These are phyloP conservation scores for Scelioninae gen. 1 DNA, from an alignment of 2,888 invertebrate genomes.

Conservation along the genomic window DNA sequence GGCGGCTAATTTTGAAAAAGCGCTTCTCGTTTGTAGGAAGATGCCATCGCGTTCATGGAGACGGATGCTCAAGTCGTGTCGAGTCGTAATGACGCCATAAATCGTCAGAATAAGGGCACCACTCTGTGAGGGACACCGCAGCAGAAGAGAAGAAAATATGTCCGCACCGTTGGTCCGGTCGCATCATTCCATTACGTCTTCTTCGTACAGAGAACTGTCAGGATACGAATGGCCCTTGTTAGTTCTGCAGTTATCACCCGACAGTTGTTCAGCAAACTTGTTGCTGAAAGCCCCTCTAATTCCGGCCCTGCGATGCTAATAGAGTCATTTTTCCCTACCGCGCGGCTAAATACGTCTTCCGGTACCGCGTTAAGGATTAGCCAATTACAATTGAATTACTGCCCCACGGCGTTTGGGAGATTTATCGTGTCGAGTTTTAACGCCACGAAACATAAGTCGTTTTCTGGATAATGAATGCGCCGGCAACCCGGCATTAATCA, in stretches of 20 bases:
- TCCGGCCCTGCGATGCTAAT: slow-evolving; percentile 78
- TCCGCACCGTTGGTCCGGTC: slow-evolving; percentile 8
- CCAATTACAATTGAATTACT: slow-evolving; percentile 84
- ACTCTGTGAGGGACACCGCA: slow-evolving; percentile 4
- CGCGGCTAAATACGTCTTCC: slow-evolving; percentile 77
- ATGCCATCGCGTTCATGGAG: slow-evolving; percentile 73
- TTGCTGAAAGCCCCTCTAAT: slow-evolving; percentile 76
- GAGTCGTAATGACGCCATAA: slow-evolving; percentile 79
- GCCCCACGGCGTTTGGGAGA: slow-evolving; percentile 69
- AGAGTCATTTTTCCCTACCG: slow-evolving; percentile 83
- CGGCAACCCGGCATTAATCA: slow-evolving; percentile 53
- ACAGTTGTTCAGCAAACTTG: slow-evolving; percentile 80
- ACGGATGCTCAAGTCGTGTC: slow-evolving; percentile 75
- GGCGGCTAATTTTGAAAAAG: slow-evolving; percentile 66
- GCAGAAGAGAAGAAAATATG: slow-evolving; percentile 40
- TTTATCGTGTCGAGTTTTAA: slow-evolving; percentile 71
- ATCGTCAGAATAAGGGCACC: slow-evolving; percentile 69
- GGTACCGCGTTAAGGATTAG: slow-evolving; percentile 81
- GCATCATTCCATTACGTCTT: slow-evolving; percentile 59
- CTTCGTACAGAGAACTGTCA: slow-evolving; percentile 35
- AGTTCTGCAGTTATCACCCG: slow-evolving; percentile 81
- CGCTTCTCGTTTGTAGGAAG: slow-evolving; percentile 60
- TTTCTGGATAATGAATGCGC: slow-evolving; percentile 63
- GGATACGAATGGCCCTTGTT: slow-evolving; percentile 83
- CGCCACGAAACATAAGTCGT: slow-evolving; percentile 64